phyloP scores from a whole-genome alignment of 2,797 vertebrate genomes.

The Prunella strophiata region DNA sequence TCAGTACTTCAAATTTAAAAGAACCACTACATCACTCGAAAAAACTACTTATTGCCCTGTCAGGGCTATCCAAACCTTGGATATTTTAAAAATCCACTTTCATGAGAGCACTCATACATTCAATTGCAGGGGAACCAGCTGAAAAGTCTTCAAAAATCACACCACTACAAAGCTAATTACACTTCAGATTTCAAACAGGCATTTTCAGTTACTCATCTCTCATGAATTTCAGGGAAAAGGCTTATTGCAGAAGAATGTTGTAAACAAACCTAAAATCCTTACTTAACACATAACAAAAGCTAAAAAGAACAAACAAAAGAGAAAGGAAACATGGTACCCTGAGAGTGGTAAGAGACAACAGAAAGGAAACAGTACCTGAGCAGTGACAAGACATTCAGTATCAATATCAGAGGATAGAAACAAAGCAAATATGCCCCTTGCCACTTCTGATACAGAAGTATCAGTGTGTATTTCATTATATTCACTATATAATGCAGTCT shows the following conservation, averaged over 20 bases:
- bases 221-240: not conserved
- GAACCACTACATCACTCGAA: fast-evolving
- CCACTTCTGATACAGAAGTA: not conserved
- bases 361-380: not conserved
- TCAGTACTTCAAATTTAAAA: not conserved
- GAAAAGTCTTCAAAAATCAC: not conserved
- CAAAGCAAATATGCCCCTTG: not conserved
- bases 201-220: slow-evolving; percentile 35
- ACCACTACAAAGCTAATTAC: not conserved
- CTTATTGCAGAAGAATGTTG: slow-evolving; percentile 7
- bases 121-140: not conserved
- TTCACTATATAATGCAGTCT: not conserved
- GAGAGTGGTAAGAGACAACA: not conserved
- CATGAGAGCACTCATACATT: not conserved
- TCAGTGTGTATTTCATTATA: not conserved
- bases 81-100: not conserved
- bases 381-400: not conserved
- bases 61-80: not conserved
- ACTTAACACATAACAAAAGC: not conserved
- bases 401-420: fast-evolving
- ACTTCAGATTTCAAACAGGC: not conserved
- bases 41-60: not conserved
- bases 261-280: slow-evolving; percentile 21
- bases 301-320: not conserved
- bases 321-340: not conserved